Conservation (phyloP, 2,113 vertebrate species). For the Otis tarda region DNA sequence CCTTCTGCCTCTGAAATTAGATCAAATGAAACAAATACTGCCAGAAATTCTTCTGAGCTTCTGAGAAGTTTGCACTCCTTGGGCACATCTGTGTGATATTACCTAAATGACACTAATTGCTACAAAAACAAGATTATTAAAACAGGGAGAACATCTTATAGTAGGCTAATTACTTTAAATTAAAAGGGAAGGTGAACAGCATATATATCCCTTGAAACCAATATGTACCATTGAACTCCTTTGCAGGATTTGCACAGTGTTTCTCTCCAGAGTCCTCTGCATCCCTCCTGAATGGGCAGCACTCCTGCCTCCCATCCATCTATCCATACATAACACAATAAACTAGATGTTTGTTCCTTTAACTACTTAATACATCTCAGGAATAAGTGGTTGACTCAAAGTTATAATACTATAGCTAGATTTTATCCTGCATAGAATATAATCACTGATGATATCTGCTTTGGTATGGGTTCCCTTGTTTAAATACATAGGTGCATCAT, state of each 20-base stretch:
- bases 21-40: not conserved
- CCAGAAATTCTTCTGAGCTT: not conserved
- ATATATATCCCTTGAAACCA: not conserved
- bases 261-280: not conserved
- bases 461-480: not conserved
- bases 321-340: accelerated
- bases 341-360: not conserved
- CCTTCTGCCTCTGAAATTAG: not conserved
- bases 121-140: not conserved
- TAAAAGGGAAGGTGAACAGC: not conserved
- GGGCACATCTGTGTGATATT: not conserved
- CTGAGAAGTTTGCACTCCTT: not conserved
- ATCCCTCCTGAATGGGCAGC: not conserved
- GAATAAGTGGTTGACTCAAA: not conserved
- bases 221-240: not conserved
- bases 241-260: not conserved
- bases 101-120: constrained; percentile 16
- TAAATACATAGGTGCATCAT: not conserved
- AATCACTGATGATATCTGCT: not conserved
- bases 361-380: not conserved
- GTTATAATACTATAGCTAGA: not conserved
- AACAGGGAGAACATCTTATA: not conserved
- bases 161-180: not conserved
- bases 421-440: not conserved
- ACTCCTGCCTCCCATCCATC: not conserved